Conservation (phyloP, 2,113 vertebrate genomes). For the Speoplatyrhinus poulsoni region DNA sequence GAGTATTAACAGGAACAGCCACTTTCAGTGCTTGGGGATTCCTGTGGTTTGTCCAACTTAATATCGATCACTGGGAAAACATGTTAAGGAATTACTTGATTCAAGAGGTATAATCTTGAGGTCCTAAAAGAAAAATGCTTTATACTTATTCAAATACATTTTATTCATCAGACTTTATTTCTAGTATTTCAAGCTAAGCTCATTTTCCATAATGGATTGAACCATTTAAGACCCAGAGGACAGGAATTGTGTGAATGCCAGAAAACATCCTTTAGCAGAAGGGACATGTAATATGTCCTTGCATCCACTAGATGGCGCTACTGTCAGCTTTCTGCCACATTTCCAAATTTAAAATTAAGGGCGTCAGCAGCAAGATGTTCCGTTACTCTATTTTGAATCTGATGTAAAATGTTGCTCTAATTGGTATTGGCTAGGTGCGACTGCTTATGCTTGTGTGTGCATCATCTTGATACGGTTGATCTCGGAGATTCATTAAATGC, state of each 20-base stretch:
- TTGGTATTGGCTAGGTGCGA: too few species aligned
- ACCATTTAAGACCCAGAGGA: not conserved
- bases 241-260: not conserved
- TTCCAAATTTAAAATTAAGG: not conserved
- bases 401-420: too few species aligned
- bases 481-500: slow-evolving; percentile 25
- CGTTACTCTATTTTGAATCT: too few species aligned
- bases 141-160: too few species aligned
- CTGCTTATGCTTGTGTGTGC: too few species aligned
- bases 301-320: slow-evolving; percentile 39
- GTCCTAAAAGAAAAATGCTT: not conserved
- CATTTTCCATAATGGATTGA: not conserved
- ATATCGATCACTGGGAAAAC: slow-evolving; percentile 87
- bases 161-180: too few species aligned
- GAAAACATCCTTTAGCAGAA: not conserved
- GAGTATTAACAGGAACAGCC: slow-evolving; percentile 89
- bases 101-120: not conserved
- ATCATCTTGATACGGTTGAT: not conserved
- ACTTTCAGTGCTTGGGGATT: slow-evolving; percentile 83
- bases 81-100: slow-evolving; percentile 71
- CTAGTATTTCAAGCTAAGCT: too few species aligned
- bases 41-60: slow-evolving; percentile 90
- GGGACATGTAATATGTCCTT: not conserved
- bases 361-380: not conserved
- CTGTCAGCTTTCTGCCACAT: not conserved